Conservation (phyloP, 2,113 vertebrate species). For the Leucopsar rothschildi region DNA sequence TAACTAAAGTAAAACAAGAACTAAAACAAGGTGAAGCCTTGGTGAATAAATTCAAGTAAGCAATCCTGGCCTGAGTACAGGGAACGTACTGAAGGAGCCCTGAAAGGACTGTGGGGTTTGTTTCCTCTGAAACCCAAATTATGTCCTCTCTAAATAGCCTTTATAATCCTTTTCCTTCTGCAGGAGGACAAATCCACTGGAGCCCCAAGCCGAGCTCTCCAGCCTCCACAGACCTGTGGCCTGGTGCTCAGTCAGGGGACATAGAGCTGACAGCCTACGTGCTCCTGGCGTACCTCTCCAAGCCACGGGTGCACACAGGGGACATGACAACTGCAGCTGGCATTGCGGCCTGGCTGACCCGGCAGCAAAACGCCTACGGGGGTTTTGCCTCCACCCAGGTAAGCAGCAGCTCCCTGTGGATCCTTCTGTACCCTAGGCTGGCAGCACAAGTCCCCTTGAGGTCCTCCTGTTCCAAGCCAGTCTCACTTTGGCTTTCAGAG, state of each 20-base stretch:
- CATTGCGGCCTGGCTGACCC: conserved; percentile 78
- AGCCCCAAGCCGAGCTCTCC: conserved; percentile 8
- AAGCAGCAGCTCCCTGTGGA: not conserved
- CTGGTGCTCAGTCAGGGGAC: conserved; percentile 4
- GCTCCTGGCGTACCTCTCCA: conserved; percentile 71
- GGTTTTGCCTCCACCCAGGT: conserved; percentile 90
- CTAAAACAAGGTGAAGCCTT: not conserved
- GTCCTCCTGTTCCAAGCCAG: not conserved
- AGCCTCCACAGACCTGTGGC: conserved; percentile 35
- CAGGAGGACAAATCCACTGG: conserved; percentile 67
- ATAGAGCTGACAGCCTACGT: conserved; percentile 79
- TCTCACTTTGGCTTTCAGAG: not conserved
- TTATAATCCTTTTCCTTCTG: conserved; percentile 45
- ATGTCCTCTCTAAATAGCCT: not conserved
- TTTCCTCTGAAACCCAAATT: not conserved
- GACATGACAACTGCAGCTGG: conserved; percentile 65
- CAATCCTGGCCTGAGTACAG: not conserved
- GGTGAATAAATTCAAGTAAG: not conserved
- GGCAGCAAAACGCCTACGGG: conserved; percentile 78
- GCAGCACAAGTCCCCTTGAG: not conserved
- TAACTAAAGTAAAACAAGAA: not conserved
- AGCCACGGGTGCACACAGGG: conserved; percentile 44
- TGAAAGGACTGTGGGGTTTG: not conserved
- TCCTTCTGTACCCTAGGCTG: not conserved
- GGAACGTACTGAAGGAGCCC: not conserved